Evolutionary conservation across 2,797 vertebrate genomes (phyloP), one percentile per base, ranked within the genome.

Genomic region (Anguilla obscura): DNA sequence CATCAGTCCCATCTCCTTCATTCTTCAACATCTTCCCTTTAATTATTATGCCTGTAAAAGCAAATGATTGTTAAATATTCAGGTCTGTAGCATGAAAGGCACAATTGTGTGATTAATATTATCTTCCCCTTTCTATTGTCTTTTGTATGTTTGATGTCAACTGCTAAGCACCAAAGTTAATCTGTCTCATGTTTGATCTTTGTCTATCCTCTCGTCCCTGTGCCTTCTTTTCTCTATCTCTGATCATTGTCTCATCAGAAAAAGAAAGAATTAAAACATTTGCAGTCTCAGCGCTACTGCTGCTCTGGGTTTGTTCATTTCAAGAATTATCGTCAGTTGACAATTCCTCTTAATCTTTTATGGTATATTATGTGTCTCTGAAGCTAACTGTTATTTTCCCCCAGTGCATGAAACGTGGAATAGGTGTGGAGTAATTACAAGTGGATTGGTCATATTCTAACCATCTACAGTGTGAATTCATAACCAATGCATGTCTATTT

Each of bases 131-230:
- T 56, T 56, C 14, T 1, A 1, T 79, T 86, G n/a, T 69, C 85
- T 85, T 89, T 80, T 88, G 36, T 79, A 58, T 58, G 58, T 60
- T 79, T 58, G 85, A 87, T 86, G 18, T 89, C 83, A 21, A 60
- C 88, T 86, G 85, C 10, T 69, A 60, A 93, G 80, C 86, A 87
- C 88, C 66, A 89, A 86, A 45, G 18, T 66, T 80, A 10, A 74
- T 85, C 54, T 21, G 33, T 79, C 52, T 91, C 86, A 89, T 87
- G 87, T 92, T 86, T 88, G 86, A 16, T 33, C n/a, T 9, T 85
- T 71, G 18, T 48, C 8, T 71, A 24, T 30, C 27, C 86, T 86
- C 48, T 79, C 56, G 30, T 86, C 71, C 36, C 50, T 48, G 40
- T 30, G 27, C 24, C 66, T 45, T 86, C 48, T 80, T 14, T 87